A percentile compares a stretch with the other conserved stretches of the same genome.
These are phyloP conservation scores for Gnathonemus longibarbis DNA, from an alignment of 2,113 vertebrate species.

Conservation along the genomic window DNA sequence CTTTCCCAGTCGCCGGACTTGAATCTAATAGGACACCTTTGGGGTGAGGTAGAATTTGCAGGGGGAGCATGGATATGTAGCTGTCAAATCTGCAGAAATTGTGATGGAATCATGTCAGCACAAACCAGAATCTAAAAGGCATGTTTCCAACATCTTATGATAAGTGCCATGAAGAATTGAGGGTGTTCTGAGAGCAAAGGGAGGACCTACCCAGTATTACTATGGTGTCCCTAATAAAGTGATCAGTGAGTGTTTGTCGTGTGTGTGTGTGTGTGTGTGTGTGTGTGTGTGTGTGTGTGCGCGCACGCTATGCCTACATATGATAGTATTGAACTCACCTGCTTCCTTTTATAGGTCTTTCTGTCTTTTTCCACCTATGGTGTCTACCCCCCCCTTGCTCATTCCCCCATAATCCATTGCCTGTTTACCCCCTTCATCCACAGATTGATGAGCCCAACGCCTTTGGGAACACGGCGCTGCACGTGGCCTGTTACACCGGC, in stretches of 20 bases:
- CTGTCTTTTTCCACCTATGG: background rate
- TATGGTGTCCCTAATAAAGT: background rate
- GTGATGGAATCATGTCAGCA: background rate
- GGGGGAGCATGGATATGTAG: background rate
- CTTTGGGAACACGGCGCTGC: conserved; percentile 46
- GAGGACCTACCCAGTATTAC: background rate
- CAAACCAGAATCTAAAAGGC: background rate
- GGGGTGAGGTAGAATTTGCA: background rate
- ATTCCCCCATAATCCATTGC: background rate
- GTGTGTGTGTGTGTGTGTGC: background rate
- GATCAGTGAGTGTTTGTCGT: background rate
- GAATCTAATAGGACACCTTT: background rate
- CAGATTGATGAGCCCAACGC: conserved; percentile 83
- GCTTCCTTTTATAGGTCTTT: background rate
- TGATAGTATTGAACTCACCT: background rate
- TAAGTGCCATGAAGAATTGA: background rate
- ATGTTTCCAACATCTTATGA: background rate
- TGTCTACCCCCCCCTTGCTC: conserved; percentile 7
- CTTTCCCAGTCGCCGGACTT: background rate
- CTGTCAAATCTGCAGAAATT: background rate
- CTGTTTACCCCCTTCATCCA: background rate
- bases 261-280: background rate
- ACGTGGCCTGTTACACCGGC: conserved; percentile 88
- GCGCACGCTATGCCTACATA: background rate
- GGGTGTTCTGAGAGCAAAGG: background rate